Conservation (phyloP, 1,140 invertebrate species). For the Penaeus japonicus region DNA sequence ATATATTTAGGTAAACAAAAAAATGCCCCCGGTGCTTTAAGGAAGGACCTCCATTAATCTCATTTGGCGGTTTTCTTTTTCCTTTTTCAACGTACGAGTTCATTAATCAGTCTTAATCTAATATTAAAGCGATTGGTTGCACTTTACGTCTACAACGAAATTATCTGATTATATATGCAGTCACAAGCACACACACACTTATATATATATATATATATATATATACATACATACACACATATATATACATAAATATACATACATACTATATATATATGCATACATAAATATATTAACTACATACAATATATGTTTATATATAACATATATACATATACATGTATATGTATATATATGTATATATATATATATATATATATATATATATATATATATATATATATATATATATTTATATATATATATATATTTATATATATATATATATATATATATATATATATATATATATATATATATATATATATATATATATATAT, state of each 20-base stretch:
- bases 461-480: too few relatives aligned
- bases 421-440: too few relatives aligned
- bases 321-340: background rate
- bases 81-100: background rate
- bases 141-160: background rate
- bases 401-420: too few relatives aligned
- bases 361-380: too few relatives aligned
- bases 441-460: too few relatives aligned
- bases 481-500: too few relatives aligned
- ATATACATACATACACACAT: background rate
- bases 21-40: background rate
- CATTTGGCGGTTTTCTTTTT: too few relatives aligned
- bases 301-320: background rate
- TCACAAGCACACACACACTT: background rate
- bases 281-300: background rate
- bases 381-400: too few relatives aligned
- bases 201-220: background rate
- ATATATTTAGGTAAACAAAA: background rate
- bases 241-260: background rate
- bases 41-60: background rate
- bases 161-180: background rate
- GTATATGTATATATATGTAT: too few relatives aligned
- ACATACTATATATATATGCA: conserved; percentile 9
- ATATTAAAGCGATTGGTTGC: background rate
- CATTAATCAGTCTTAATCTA: background rate